Evolutionary conservation across 2,113 vertebrate species (phyloP).

Genomic region (Brienomyrus brachyistius): DNA sequence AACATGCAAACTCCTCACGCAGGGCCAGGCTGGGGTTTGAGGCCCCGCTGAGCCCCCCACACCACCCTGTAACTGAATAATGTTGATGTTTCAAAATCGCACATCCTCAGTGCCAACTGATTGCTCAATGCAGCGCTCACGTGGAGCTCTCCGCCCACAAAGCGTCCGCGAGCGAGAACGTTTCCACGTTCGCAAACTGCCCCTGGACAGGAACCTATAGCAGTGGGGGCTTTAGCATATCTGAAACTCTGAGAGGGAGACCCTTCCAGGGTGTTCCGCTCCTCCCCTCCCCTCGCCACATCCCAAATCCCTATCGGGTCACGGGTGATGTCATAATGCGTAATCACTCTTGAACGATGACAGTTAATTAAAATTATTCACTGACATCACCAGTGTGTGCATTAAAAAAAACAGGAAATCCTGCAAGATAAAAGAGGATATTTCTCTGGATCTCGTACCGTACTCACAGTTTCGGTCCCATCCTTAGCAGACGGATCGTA

Average conservation of each 20-base stretch:
- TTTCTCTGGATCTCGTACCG: no score
- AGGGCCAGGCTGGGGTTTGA: background rate
- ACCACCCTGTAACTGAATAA: background rate
- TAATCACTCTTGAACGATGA: conserved; percentile 19
- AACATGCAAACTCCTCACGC: background rate
- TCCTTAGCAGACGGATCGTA: background rate
- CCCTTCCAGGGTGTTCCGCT: background rate
- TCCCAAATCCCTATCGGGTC: background rate
- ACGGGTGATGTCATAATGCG: conserved; percentile 7
- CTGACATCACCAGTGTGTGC: background rate
- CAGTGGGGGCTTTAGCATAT: background rate
- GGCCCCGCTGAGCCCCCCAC: background rate
- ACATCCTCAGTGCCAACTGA: background rate
- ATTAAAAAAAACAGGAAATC: background rate
- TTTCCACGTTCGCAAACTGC: background rate
- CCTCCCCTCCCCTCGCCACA: background rate
- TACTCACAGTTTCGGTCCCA: background rate
- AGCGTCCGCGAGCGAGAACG: background rate
- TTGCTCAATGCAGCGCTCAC: background rate
- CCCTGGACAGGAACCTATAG: background rate
- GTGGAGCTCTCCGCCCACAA: background rate
- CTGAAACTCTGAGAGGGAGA: background rate
- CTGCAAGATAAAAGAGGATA: background rate
- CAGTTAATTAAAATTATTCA: conserved; percentile 6
- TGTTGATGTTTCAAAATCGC: background rate